Evolutionary conservation across 2,797 vertebrate genomes (phyloP).

Genomic region (Adelosebastes latens): DNA sequence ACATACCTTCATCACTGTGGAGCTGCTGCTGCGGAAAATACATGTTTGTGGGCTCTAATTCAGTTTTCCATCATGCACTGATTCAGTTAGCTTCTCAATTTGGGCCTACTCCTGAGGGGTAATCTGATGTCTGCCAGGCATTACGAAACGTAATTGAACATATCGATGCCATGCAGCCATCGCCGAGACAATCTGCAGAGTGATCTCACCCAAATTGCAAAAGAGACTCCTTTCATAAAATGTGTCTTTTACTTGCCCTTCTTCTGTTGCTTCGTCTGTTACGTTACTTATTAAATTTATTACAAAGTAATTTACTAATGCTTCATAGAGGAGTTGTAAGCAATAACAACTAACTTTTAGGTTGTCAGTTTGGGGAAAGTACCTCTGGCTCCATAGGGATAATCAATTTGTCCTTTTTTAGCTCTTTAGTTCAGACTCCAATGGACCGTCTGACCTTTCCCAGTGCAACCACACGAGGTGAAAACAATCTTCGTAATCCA

Average conservation of each 20-base stretch:
- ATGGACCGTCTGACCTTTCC: neutral
- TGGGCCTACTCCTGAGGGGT: neutral
- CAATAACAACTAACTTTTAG: neutral
- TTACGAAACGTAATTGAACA: slow-evolving; percentile 8
- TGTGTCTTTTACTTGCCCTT: neutral
- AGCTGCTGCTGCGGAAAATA: slow-evolving; percentile 48
- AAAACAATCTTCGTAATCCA: neutral
- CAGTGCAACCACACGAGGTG: too few species aligned
- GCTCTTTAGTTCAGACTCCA: neutral
- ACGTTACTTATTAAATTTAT: neutral
- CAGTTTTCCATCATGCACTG: slow-evolving; percentile 50
- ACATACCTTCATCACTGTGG: slow-evolving; percentile 41
- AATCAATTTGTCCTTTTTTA: neutral
- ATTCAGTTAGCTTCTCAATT: slow-evolving; percentile 38
- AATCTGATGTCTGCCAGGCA: slow-evolving; percentile 14
- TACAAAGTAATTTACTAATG: neutral
- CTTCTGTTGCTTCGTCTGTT: neutral
- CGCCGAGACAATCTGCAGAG: neutral
- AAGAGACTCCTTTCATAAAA: neutral
- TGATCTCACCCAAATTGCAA: slow-evolving; percentile 6
- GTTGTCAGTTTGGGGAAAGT: neutral
- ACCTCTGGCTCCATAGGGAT: neutral
- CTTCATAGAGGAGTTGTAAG: neutral
- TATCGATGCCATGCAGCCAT: neutral
- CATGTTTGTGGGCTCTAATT: slow-evolving; percentile 50